These are phyloP conservation scores for Nomada fucata DNA, from an alignment of 2,888 invertebrate genomes.

Conservation along the genomic window DNA sequence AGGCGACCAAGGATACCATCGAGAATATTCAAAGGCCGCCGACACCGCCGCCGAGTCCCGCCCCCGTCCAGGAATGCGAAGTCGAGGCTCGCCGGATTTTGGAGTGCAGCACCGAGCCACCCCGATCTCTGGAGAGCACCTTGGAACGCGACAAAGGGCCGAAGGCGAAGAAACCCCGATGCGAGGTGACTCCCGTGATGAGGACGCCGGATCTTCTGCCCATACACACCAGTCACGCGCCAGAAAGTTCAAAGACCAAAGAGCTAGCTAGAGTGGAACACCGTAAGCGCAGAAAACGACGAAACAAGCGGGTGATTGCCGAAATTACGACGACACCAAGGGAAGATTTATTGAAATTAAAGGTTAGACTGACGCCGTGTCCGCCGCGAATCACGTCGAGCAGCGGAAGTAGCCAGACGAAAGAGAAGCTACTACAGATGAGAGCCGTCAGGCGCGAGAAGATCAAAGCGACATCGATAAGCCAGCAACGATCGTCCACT, in stretches of 20 bases:
- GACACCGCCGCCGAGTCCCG: slow-evolving; percentile 80
- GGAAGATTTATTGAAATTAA: slow-evolving; percentile 79
- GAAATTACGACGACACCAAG: slow-evolving; percentile 80
- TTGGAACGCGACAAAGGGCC: slow-evolving; percentile 71
- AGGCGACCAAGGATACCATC: slow-evolving; percentile 65
- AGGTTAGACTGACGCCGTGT: slow-evolving; percentile 78
- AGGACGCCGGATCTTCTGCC: slow-evolving; percentile 72
- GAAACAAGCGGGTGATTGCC: slow-evolving; percentile 80
- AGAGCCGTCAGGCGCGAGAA: slow-evolving; percentile 77
- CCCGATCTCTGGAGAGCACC: slow-evolving; percentile 55
- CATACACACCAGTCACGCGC: slow-evolving; percentile 51
- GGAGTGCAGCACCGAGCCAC: slow-evolving; percentile 44
- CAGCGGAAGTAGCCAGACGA: slow-evolving; percentile 62
- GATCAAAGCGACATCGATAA: slow-evolving; percentile 61
- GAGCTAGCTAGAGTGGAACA: slow-evolving; percentile 76
- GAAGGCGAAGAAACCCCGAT: slow-evolving; percentile 79
- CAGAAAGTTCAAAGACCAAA: slow-evolving; percentile 61
- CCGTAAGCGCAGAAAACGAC: slow-evolving; percentile 76
- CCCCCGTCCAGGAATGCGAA: slow-evolving; percentile 69
- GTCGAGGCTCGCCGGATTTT: slow-evolving; percentile 53
- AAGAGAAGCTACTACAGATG: slow-evolving; percentile 76
- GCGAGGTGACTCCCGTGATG: slow-evolving; percentile 80
- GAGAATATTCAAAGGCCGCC: slow-evolving; percentile 80
- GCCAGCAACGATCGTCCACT: slow-evolving; percentile 52
- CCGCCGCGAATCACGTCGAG: slow-evolving; percentile 77